Evolutionary conservation across 2,888 invertebrate genomes (phyloP).

Genomic region (Tholera decimalis): DNA sequence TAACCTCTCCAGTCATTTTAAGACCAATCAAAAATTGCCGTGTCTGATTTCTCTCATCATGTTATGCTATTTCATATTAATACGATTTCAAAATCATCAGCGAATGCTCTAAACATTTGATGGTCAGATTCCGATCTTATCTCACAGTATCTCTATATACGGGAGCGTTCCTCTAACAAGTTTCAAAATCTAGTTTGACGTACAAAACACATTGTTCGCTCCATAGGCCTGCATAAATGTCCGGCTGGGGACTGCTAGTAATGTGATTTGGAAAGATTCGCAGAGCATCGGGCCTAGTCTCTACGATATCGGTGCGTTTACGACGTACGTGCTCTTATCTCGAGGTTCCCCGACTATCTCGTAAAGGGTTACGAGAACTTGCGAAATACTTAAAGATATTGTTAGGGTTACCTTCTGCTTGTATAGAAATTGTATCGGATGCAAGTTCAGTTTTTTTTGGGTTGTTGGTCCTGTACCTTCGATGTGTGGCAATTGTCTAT

Average conservation of each 20-base stretch:
- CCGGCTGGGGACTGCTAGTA: background rate
- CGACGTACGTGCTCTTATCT: slow-evolving; percentile 42
- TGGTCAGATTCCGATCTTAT: slow-evolving; percentile 26
- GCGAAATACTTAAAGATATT: slow-evolving; percentile 54
- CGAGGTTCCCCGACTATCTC: slow-evolving; percentile 45
- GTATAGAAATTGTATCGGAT: background rate
- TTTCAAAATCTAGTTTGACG: slow-evolving; percentile 22
- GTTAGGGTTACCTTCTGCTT: slow-evolving; percentile 33
- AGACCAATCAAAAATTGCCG: rapidly evolving
- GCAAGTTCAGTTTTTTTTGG: background rate
- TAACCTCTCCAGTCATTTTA: background rate
- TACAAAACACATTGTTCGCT: slow-evolving; percentile 7
- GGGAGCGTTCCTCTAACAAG: background rate
- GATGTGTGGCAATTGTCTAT: background rate
- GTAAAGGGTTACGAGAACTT: slow-evolving; percentile 58
- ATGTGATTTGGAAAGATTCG: slow-evolving; percentile 36
- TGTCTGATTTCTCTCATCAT: background rate
- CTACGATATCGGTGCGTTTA: slow-evolving; percentile 28
- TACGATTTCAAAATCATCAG: slow-evolving; percentile 13
- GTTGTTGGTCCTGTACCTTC: background rate
- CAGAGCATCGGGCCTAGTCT: slow-evolving; percentile 10
- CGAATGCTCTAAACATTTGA: slow-evolving; percentile 6
- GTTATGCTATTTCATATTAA: no score
- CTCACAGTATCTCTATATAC: slow-evolving; percentile 3
- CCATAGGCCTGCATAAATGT: background rate